Evolutionary conservation across 23 tunicate species (phyloP), one percentile per base, ranked within the genome.

Genomic region (Styela clava): DNA sequence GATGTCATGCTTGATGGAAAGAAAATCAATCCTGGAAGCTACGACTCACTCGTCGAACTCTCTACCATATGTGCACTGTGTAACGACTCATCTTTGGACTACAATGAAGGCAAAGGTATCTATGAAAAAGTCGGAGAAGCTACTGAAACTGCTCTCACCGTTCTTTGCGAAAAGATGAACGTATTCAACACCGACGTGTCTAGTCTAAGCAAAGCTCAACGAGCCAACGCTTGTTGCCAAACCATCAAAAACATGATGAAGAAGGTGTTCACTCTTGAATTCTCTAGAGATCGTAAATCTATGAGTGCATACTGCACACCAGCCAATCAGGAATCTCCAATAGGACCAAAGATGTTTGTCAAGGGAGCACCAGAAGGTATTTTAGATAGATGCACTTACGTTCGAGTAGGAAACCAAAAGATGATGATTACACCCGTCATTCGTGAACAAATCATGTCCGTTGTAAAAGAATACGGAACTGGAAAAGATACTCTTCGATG

Each of bases 51-150:
- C 61, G 87, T 82, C 9, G 99, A 96, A 82, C 83, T 96, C 1
- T 87, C 99, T 22, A 91, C 91, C 31, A 96, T 96, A 32, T 96
- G 99, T 51, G 96, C 99, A 0, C 90, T 83, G 29, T 96, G 99
- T 83, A 96, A 96, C 64, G 99, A 96, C 56, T 91, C 99, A 1
- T 91, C 97, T 24, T 84, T 96, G 30, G 99, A 96, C 84, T 96
- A 86, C 73, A 96, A 96, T 74, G 90, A 87, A 83, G 85, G 79
- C 34, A 96, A 96, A 79, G 97, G 92, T 30, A 71, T 85, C 52
- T 96, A 96, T 51, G 99, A 96, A 71, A 96, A 96, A 72, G 99
- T 96, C 7, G 99, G 99, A 2, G 99, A 96, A 84, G 99, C 99
- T 20, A 96, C 99, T 0, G 99, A 96, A 78, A 96, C 99, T 22